Evolutionary conservation across 2,113 vertebrate species (phyloP).

Genomic region (Symphodus melops): DNA sequence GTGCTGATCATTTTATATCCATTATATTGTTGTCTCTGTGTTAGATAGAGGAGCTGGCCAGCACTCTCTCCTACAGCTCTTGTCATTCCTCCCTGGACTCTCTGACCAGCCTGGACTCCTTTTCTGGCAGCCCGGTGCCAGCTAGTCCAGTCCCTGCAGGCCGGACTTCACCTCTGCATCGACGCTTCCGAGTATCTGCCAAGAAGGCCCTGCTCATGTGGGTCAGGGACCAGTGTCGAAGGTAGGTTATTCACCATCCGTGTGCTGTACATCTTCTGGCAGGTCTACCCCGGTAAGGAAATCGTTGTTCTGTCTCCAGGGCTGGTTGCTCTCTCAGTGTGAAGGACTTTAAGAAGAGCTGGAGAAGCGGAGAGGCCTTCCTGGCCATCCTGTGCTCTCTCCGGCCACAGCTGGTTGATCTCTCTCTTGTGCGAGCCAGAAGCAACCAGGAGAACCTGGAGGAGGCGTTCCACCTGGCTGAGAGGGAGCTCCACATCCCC

Average conservation of each 20-base stretch:
- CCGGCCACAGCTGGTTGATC: constrained; percentile 87
- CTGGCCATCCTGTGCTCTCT: constrained; percentile 89
- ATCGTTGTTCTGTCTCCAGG: constrained; percentile 78
- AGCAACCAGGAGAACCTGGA: constrained; percentile 90
- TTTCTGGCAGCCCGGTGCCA: constrained; percentile 77
- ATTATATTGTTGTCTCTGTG: not conserved
- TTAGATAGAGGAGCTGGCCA: constrained; percentile 91
- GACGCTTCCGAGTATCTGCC: constrained; percentile 74
- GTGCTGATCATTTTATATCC: not conserved
- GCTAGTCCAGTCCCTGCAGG: constrained; percentile 59
- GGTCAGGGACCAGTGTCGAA: constrained; percentile 90
- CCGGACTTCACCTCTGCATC: constrained; percentile 78
- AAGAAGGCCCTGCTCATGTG: constrained; percentile 91
- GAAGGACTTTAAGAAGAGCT: constrained; percentile 92
- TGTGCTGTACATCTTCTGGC: too few relatives aligned
- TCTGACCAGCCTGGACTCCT: constrained; percentile 70
- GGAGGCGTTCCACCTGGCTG: constrained; percentile 90
- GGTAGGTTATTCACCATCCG: constrained; percentile 65
- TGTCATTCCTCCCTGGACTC: constrained; percentile 82
- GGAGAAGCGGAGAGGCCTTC: constrained; percentile 91
- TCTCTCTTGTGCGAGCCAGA: constrained; percentile 81
- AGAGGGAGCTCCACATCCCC: constrained; percentile 89
- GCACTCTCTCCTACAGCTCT: constrained; percentile 83
- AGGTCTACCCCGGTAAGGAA: too few relatives aligned
- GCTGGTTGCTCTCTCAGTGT: constrained; percentile 81